phyloP scores from a whole-genome alignment of 2,113 vertebrate genomes.

The Zosterops lateralis region DNA sequence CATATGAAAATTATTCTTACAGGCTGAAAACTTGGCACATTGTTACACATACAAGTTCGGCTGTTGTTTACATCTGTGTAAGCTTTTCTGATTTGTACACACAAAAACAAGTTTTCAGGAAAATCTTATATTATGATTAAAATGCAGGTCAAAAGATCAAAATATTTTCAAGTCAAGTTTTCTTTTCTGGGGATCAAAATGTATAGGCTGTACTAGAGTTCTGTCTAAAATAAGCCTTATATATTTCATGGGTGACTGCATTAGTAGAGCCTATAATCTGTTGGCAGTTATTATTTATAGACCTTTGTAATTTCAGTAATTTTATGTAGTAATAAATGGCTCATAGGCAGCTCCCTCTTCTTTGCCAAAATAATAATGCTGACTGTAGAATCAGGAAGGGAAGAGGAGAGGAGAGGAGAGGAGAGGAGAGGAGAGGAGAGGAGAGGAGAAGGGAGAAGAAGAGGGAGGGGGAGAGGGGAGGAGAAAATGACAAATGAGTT shows the following conservation, averaged over 20 bases:
- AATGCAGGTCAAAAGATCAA: neutral
- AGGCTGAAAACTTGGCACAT: neutral
- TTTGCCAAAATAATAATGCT: neutral
- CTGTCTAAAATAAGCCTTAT: neutral
- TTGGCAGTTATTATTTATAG: neutral
- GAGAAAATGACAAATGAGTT: accelerated
- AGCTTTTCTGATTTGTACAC: neutral
- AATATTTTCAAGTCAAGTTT: neutral
- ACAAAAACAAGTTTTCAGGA: neutral
- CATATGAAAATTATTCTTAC: neutral
- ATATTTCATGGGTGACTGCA: neutral
- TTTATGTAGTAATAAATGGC: constrained; percentile 33
- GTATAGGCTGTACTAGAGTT: neutral
- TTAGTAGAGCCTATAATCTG: neutral
- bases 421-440: no score
- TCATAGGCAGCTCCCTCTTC: neutral
- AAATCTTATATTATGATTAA: neutral
- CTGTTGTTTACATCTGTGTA: neutral
- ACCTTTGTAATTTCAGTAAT: constrained; percentile 41
- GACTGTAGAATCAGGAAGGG: neutral
- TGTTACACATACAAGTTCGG: neutral
- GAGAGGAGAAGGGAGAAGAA: no score
- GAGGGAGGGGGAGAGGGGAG: neutral
- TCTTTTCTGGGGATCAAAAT: neutral
- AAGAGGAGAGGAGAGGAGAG: neutral